A percentile compares a stretch with the other conserved stretches of the same genome.
These are phyloP conservation scores for Scaptomyza reducta DNA, from an alignment of 2,888 invertebrate species.

Conservation along the genomic window DNA sequence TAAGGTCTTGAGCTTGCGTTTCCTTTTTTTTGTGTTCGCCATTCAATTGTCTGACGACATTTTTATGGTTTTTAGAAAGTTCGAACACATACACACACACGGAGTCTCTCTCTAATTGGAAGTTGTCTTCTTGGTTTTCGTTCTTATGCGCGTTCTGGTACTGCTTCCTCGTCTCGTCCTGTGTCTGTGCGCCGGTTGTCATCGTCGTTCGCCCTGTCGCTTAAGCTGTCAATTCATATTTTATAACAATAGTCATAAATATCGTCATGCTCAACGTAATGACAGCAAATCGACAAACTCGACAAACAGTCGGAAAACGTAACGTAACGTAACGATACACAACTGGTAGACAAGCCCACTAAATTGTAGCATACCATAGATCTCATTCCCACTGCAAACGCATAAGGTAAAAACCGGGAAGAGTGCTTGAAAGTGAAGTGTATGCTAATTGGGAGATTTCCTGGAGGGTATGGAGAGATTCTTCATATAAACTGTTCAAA, in stretches of 20 bases:
- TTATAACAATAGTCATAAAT: slow-evolving; percentile 82
- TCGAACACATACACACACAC: slow-evolving; percentile 24
- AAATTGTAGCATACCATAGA: neutral
- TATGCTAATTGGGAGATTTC: neutral
- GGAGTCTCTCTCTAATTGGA: slow-evolving; percentile 77
- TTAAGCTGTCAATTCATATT: slow-evolving; percentile 83
- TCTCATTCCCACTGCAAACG: neutral
- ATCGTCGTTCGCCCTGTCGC: slow-evolving; percentile 51
- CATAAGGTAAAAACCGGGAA: neutral
- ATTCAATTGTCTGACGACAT: slow-evolving; percentile 82
- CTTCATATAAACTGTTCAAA: no score
- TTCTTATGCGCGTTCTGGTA: slow-evolving; percentile 19
- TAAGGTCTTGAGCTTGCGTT: slow-evolving; percentile 47
- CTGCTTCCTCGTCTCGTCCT: slow-evolving; percentile 12
- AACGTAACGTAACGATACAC: slow-evolving; percentile 16
- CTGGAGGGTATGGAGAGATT: neutral
- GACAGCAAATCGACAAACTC: slow-evolving; percentile 62
- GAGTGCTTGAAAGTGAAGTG: neutral
- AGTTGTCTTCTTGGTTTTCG: slow-evolving; percentile 64
- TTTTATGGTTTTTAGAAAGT: slow-evolving; percentile 76
- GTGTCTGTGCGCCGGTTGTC: slow-evolving; percentile 17
- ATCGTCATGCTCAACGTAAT: slow-evolving; percentile 75
- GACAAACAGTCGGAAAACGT: slow-evolving; percentile 27
- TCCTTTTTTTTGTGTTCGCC: slow-evolving; percentile 54
- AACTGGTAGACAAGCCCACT: slow-evolving; percentile 2